Base-by-base conservation (phyloP, 2,888 invertebrate species). In the Agonopterix subpropinquella region DNA sequence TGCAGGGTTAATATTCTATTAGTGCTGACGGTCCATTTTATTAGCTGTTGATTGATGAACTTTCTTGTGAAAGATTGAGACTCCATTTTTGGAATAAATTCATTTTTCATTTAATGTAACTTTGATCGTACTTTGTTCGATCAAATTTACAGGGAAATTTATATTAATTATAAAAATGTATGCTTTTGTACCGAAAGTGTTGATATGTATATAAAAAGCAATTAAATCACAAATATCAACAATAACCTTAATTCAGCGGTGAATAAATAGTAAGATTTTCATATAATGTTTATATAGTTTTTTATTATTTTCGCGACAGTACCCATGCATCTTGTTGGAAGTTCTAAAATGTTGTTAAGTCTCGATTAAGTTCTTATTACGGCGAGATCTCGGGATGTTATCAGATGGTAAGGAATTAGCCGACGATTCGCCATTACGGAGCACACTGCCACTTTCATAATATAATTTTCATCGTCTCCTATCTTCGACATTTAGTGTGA, bases 331-430 rank as follows among this genome's bases (percentile, higher is more conserved):
- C 28, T 8, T 44, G 35, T 45, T 50, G 52, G 44, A 43, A 48
- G 47, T 47, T 81, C 79, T 82, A 65, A 36, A 45, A 4, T 2
- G 11, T 64, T 71, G 53, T 5, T 47, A 56, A 46, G 50, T 73
- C 77, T 73, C 48, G 47, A 18, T 37, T 52, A 48, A 56, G 57
- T 64, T 67, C 70, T 75, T 76, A 80, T 77, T 76, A 77, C 63
- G 61, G 52, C 51, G 58, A 67, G 70, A 73, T 74, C 67, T 64
- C 58, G 66, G 60, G 63, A 68, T 70, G 71, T 80, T 81, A 83
- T 84, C 81, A 77, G 80, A 79, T 75, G 73, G 65, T 68, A 67
- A 73, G 73, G 74, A 81, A 82, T 80, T 77, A 80, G 72, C 73
- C 70, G 60, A 50, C 61, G 64, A 58, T 53, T 62, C 62, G 63